Evolutionary conservation across 30 jellyfish, hydroid and myxozoan genomes (phyloP).

Genomic region (Chironex yamaguchii): DNA sequence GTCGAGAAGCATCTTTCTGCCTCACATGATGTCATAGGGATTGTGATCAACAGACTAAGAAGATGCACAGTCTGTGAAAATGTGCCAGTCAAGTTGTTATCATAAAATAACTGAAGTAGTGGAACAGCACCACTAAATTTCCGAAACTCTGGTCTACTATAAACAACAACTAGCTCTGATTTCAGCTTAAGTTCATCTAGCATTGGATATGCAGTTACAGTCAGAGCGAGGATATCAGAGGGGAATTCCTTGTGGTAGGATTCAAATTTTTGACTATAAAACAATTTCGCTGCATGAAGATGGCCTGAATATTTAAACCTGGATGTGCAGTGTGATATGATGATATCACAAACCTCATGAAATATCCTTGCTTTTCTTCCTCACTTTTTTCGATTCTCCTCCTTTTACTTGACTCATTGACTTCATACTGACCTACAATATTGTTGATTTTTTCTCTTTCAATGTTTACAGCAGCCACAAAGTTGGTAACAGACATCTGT

Average conservation of each 20-base stretch:
- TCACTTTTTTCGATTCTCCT: slow-evolving; percentile 17
- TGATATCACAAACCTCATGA: slow-evolving; percentile 54
- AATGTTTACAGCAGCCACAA: slow-evolving; percentile 2
- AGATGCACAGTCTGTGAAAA: slow-evolving; percentile 10
- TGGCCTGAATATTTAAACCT: slow-evolving; percentile 34
- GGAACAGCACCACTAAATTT: slow-evolving; percentile 21
- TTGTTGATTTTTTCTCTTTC: slow-evolving; percentile 28
- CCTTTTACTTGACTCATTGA: too few species aligned
- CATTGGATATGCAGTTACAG: slow-evolving; percentile 4
- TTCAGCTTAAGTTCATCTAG: slow-evolving; percentile 1
- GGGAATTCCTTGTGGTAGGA: too few species aligned
- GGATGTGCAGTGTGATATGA: slow-evolving; percentile 2
- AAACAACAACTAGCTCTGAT: slow-evolving; percentile 2
- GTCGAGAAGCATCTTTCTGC: neutral
- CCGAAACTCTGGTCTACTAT: slow-evolving; percentile 19
- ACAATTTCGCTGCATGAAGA: slow-evolving; percentile 30
- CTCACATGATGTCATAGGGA: neutral
- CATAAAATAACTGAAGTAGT: slow-evolving; percentile 12
- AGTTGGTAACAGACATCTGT: slow-evolving; percentile 5
- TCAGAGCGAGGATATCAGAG: too few species aligned
- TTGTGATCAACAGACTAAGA: neutral
- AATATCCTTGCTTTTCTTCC: slow-evolving; percentile 30
- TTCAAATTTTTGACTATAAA: slow-evolving; percentile 19
- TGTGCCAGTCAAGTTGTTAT: slow-evolving; percentile 9
- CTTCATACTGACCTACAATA: too few species aligned